Conservation (phyloP, 2,797 vertebrate species). For the Dallia pectoralis region DNA sequence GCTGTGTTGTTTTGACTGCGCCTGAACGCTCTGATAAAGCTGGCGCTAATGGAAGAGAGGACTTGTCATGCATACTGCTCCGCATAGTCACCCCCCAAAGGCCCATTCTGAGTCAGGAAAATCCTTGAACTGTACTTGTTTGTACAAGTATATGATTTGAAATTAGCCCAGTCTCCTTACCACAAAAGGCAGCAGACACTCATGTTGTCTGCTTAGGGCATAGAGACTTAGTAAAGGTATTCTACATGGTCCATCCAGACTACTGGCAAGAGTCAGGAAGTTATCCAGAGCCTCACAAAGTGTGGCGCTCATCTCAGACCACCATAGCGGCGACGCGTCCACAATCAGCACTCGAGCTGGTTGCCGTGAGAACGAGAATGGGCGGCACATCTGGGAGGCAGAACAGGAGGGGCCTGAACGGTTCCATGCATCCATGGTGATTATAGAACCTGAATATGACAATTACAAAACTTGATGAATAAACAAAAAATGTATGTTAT, state of each 20-base stretch:
- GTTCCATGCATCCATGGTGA: constrained; percentile 58
- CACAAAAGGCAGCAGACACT: constrained; percentile 92
- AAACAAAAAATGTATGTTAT: neutral
- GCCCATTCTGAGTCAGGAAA: too few species aligned
- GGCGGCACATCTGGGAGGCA: constrained; percentile 50
- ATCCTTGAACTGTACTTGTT: too few species aligned
- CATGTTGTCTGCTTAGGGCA: constrained; percentile 80
- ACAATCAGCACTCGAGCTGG: constrained; percentile 81
- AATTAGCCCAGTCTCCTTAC: constrained; percentile 57
- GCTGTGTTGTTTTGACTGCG: too few species aligned
- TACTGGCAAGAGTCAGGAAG: constrained; percentile 80
- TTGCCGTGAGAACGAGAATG: constrained; percentile 66
- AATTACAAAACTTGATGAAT: neutral
- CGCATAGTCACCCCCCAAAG: too few species aligned
- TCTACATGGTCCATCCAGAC: constrained; percentile 79
- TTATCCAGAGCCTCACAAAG: constrained; percentile 91
- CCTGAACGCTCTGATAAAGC: too few species aligned
- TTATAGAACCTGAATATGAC: neutral
- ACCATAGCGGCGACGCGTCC: constrained; percentile 79
- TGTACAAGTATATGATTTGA: too few species aligned
- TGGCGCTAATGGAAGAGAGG: too few species aligned
- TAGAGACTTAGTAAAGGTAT: constrained; percentile 88
- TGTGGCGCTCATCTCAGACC: constrained; percentile 73
- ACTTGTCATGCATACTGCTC: too few species aligned
- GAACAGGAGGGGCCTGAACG: constrained; percentile 33